These are phyloP conservation scores for Syngnathoides biaculeatus DNA, from an alignment of 2,113 vertebrate species.

Conservation along the genomic window DNA sequence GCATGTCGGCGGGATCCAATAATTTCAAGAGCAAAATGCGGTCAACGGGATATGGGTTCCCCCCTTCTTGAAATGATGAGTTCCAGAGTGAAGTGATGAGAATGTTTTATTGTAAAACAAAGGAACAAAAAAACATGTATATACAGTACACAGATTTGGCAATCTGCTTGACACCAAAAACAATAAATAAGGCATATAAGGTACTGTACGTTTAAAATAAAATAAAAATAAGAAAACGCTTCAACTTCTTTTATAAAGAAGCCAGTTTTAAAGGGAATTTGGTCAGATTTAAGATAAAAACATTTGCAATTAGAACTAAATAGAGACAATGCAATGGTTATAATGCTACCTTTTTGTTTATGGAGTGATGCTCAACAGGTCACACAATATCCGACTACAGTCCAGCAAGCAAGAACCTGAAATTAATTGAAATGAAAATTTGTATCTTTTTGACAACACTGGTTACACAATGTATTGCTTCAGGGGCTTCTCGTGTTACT, in stretches of 20 bases:
- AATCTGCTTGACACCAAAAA: slow-evolving; percentile 30
- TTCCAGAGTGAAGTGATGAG: slow-evolving; percentile 23
- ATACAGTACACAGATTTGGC: slow-evolving; percentile 26
- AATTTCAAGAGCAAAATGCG: not conserved
- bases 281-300: not conserved
- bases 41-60: too few species aligned
- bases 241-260: slow-evolving; percentile 4
- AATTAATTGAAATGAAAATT: slow-evolving; percentile 24
- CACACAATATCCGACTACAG: not conserved
- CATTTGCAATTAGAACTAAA: not conserved
- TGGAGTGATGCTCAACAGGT: slow-evolving; percentile 11
- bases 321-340: too few species aligned
- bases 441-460: slow-evolving; percentile 25
- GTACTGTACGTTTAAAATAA: slow-evolving; percentile 34
- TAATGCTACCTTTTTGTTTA: not conserved
- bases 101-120: slow-evolving; percentile 46
- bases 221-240: slow-evolving; percentile 25
- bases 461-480: slow-evolving; percentile 36
- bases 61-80: slow-evolving; percentile 4
- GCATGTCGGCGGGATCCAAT: too few species aligned
- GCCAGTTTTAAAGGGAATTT: not conserved
- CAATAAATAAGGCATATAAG: slow-evolving; percentile 68
- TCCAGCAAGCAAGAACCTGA: not conserved
- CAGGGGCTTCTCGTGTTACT: slow-evolving; percentile 35
- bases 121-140: slow-evolving; percentile 28